These are phyloP conservation scores for Antechinus stuartii DNA, from an alignment of 2,113 vertebrate genomes.

Conservation along the genomic window DNA sequence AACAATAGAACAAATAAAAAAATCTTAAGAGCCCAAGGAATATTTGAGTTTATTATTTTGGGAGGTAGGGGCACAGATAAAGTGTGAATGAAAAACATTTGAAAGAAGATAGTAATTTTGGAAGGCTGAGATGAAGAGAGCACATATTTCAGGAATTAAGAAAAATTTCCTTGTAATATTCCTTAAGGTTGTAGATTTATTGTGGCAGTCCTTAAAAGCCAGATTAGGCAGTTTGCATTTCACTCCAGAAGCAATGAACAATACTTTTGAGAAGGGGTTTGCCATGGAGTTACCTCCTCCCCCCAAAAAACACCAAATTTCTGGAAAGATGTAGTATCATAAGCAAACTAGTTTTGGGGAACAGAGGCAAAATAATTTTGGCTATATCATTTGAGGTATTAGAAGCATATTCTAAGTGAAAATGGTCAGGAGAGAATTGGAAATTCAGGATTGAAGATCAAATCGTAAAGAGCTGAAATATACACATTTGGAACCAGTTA, in stretches of 20 bases:
- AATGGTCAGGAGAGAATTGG: background rate
- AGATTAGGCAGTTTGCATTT: background rate
- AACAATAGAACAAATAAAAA: background rate
- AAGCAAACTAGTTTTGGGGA: too few relatives aligned
- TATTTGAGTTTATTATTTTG: background rate
- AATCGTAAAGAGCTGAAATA: background rate
- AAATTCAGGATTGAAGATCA: background rate
- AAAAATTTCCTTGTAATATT: background rate
- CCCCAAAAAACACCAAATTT: too few relatives aligned
- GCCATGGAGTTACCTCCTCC: background rate
- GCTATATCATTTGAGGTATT: background rate
- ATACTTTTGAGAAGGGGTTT: background rate
- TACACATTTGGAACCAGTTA: background rate
- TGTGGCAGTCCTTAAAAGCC: background rate
- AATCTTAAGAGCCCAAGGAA: background rate
- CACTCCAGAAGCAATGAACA: background rate
- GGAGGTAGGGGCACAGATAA: too few relatives aligned
- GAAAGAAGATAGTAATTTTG: background rate
- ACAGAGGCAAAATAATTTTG: background rate
- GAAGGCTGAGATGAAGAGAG: background rate
- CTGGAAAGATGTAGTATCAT: too few relatives aligned
- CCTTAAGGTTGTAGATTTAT: background rate
- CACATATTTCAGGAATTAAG: background rate
- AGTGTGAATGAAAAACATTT: background rate
- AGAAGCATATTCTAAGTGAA: background rate